Conservation (phyloP, 2,113 vertebrate species). For the Corythoichthys intestinalis region DNA sequence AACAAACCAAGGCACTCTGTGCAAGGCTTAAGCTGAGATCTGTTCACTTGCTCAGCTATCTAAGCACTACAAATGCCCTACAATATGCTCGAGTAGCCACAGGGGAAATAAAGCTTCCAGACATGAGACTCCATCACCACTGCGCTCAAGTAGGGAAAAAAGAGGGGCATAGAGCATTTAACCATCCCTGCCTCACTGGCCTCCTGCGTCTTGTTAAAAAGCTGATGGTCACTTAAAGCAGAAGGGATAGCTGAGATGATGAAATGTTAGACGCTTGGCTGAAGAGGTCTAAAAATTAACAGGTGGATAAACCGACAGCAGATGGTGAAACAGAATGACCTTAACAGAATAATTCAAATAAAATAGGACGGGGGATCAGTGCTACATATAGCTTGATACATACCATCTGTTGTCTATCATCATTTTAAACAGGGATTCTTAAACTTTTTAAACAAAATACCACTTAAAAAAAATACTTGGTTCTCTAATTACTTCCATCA, state of each 20-base stretch:
- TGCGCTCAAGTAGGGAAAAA: constrained; percentile 54
- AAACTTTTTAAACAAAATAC: no score
- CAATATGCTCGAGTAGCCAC: constrained; percentile 68
- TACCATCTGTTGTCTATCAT: not conserved
- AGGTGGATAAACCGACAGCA: constrained; percentile 20
- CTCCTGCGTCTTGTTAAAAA: constrained; percentile 66
- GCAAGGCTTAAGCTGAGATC: constrained; percentile 54
- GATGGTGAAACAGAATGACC: constrained; percentile 31
- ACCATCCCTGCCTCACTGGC: constrained; percentile 55
- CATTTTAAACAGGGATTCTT: not conserved
- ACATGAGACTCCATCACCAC: constrained; percentile 67
- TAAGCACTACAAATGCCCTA: constrained; percentile 70
- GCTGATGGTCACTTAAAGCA: constrained; percentile 68
- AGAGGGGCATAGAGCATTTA: constrained; percentile 64
- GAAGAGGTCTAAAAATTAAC: constrained; percentile 31
- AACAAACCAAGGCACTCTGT: constrained; percentile 36
- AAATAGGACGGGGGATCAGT: not conserved
- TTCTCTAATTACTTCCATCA: not conserved
- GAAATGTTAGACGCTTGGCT: constrained; percentile 62
- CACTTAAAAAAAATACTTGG: no score
- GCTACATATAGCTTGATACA: not conserved
- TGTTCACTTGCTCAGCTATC: constrained; percentile 56
- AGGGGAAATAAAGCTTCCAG: constrained; percentile 72
- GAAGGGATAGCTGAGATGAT: constrained; percentile 59
- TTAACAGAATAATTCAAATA: constrained; percentile 11